Conservation (phyloP, 2,888 invertebrate species). For the Hyposoter didymator region DNA sequence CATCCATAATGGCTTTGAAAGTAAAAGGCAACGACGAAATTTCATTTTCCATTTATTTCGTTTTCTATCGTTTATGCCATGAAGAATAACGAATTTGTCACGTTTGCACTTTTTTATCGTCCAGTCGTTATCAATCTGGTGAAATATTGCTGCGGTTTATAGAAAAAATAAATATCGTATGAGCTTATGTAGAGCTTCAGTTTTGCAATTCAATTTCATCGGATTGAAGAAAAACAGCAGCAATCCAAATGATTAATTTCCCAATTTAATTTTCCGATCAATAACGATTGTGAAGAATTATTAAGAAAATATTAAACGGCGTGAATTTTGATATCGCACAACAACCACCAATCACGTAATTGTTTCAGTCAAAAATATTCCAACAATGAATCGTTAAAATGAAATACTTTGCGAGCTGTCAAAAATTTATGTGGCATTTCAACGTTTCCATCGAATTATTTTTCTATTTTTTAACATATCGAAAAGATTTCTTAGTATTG, state of each 20-base stretch:
- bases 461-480: not conserved
- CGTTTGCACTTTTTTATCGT: not conserved
- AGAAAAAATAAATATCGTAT: not conserved
- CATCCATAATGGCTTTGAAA: slow-evolving; percentile 22
- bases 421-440: not conserved
- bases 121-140: not conserved
- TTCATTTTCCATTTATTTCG: not conserved
- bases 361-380: not conserved
- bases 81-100: not conserved
- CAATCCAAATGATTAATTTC: not conserved
- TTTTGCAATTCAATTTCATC: not conserved
- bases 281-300: too few species aligned
- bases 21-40: not conserved
- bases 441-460: not conserved
- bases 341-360: too few species aligned
- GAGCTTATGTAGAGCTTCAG: not conserved
- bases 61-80: not conserved
- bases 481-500: not conserved
- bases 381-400: not conserved
- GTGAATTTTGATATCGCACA: too few species aligned
- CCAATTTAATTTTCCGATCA: not conserved
- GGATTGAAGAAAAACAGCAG: not conserved
- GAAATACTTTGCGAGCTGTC: not conserved
- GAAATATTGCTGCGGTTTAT: not conserved
- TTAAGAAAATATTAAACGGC: too few species aligned